Conservation (phyloP, 2,113 vertebrate genomes). For the Accipiter virgatus region DNA sequence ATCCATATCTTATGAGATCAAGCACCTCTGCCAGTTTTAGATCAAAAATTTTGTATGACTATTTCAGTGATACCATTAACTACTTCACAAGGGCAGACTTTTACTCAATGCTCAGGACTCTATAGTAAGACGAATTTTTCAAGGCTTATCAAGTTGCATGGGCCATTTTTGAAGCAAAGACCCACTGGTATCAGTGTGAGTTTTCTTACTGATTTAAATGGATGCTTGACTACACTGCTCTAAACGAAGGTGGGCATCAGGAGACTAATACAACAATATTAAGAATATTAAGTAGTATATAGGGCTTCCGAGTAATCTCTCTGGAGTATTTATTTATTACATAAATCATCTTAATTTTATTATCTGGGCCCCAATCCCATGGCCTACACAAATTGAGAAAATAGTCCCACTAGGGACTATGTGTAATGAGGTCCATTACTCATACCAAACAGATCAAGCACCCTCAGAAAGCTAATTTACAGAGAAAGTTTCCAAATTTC, state of each 20-base stretch:
- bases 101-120: fast-evolving
- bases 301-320: background rate
- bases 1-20: background rate
- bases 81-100: background rate
- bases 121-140: background rate
- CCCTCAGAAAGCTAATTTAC: background rate
- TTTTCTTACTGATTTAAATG: background rate
- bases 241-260: background rate
- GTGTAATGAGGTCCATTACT: background rate
- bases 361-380: background rate
- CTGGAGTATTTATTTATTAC: background rate
- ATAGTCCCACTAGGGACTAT: background rate
- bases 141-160: background rate
- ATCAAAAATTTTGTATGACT: background rate
- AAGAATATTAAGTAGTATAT: background rate
- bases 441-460: background rate
- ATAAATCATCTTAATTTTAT: background rate
- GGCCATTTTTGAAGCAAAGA: background rate
- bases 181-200: background rate
- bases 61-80: background rate
- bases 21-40: background rate
- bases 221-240: background rate
- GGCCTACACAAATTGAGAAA: background rate
- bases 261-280: background rate
- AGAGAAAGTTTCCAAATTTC: background rate